A percentile compares a stretch with the other conserved stretches of the same genome.
These are phyloP conservation scores for Penaeus monodon DNA, from an alignment of 2,888 invertebrate genomes.

Conservation along the genomic window DNA sequence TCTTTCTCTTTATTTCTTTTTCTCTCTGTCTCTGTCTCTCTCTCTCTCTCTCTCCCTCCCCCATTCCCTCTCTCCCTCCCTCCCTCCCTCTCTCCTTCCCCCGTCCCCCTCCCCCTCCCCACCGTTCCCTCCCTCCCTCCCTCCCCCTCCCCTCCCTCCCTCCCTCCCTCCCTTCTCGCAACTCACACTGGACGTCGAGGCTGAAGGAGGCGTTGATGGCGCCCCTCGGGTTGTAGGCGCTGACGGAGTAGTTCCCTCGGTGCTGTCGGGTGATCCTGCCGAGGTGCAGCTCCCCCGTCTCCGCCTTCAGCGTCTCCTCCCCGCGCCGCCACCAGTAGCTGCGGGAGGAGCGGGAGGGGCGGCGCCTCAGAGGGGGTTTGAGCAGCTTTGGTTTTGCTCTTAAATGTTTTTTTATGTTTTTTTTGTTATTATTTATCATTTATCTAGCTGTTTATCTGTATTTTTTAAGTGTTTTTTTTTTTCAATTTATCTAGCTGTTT, in stretches of 20 bases:
- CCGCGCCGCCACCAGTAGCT: constrained; percentile 63
- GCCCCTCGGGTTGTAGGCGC: constrained; percentile 56
- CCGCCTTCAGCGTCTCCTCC: constrained; percentile 48
- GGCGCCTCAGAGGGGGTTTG: neutral
- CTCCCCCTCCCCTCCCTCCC: too few species aligned
- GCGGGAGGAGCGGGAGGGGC: neutral
- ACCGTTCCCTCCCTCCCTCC: too few species aligned
- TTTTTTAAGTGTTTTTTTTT: too few species aligned
- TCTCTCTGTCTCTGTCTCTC: too few species aligned
- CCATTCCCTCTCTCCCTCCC: too few species aligned
- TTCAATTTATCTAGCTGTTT: too few species aligned
- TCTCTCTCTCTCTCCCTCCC: too few species aligned
- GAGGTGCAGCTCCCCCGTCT: constrained; percentile 45
- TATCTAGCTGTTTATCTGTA: neutral
- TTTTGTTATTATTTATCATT: neutral
- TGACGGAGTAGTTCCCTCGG: constrained; percentile 57
- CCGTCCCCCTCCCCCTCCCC: too few species aligned
- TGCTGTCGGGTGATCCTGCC: constrained; percentile 34
- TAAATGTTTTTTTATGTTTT: constrained; percentile 1
- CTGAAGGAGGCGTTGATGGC: constrained; percentile 59
- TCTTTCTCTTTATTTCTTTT: too few species aligned
- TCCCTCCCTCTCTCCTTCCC: too few species aligned
- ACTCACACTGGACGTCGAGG: constrained; percentile 62
- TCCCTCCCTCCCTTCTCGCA: too few species aligned
- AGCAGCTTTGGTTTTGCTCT: neutral